A percentile compares a stretch with the other conserved stretches of the same genome.
Evolutionary conservation across 2,113 vertebrate genomes (phyloP).

Genomic region (Phalacrocorax aristotelis): DNA sequence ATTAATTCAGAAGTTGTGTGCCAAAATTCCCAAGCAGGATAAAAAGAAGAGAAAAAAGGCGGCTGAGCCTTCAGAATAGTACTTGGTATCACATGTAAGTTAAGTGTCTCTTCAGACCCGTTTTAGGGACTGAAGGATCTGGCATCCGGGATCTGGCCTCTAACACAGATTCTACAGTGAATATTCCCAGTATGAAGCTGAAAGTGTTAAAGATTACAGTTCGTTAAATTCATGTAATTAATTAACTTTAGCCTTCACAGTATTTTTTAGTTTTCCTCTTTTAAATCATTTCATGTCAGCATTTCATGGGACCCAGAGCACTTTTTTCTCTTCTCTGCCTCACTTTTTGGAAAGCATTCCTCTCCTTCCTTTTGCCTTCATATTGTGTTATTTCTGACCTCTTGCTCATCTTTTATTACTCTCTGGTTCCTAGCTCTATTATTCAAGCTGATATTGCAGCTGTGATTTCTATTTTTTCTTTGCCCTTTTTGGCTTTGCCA

Average conservation of each 20-base stretch:
- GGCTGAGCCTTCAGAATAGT: background rate
- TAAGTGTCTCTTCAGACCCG: background rate
- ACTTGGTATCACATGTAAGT: background rate
- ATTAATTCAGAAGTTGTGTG: background rate
- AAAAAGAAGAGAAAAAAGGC: background rate
- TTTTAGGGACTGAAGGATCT: background rate
- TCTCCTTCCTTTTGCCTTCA: constrained; percentile 19
- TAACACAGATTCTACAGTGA: background rate
- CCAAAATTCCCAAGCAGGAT: background rate
- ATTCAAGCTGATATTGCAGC: constrained; percentile 69
- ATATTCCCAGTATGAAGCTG: background rate
- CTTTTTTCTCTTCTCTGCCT: background rate
- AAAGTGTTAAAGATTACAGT: background rate
- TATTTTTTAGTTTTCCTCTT: background rate
- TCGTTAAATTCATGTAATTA: background rate
- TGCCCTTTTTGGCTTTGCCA: constrained; percentile 70
- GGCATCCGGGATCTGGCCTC: background rate
- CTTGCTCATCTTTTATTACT: constrained; percentile 67
- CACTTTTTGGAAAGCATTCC: constrained; percentile 1
- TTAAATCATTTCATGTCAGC: background rate
- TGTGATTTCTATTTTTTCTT: constrained; percentile 71
- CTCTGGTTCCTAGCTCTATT: constrained; percentile 6
- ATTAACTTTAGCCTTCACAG: background rate
- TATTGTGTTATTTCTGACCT: constrained; percentile 65
- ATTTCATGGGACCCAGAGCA: background rate